phyloP scores from a whole-genome alignment of 37 sponge, comb jelly and placozoan genomes.

The Spongilla lacustris region DNA sequence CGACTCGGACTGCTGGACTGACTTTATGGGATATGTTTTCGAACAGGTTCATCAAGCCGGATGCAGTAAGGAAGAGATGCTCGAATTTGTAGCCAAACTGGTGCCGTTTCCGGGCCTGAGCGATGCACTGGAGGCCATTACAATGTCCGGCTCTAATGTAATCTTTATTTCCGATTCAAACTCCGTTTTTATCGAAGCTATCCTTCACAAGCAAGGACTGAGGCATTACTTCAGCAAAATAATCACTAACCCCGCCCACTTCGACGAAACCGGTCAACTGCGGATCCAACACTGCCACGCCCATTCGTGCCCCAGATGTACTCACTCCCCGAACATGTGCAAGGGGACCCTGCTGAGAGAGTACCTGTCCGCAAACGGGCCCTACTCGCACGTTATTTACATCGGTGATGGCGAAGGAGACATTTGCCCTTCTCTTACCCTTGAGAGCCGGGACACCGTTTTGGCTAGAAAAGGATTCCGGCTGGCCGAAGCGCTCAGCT shows the following conservation, averaged over 20 bases:
- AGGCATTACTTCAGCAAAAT: slow-evolving; percentile 21
- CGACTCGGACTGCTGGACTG: slow-evolving; percentile 61
- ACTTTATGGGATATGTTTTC: slow-evolving; percentile 56
- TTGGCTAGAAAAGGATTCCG: slow-evolving; percentile 70
- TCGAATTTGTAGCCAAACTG: slow-evolving; percentile 42
- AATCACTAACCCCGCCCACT: slow-evolving; percentile 75
- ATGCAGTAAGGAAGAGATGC: not conserved
- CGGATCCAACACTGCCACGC: slow-evolving; percentile 45
- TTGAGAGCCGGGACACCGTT: slow-evolving; percentile 51
- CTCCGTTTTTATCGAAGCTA: slow-evolving; percentile 61
- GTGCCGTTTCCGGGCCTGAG: slow-evolving; percentile 12
- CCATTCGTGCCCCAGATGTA: slow-evolving; percentile 58
- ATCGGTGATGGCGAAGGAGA: slow-evolving; percentile 79
- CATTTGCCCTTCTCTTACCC: slow-evolving; percentile 47
- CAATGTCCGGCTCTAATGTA: slow-evolving; percentile 11
- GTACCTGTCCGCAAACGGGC: not conserved
- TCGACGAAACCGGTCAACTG: slow-evolving; percentile 56
- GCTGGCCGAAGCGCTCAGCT: slow-evolving; percentile 29
- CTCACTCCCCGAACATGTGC: slow-evolving; percentile 72
- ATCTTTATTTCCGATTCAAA: slow-evolving; percentile 84
- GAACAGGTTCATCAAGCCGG: slow-evolving; percentile 24
- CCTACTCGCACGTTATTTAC: slow-evolving; percentile 60
- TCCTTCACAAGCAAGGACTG: slow-evolving; percentile 62
- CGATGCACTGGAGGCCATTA: slow-evolving; percentile 17
- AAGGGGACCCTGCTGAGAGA: slow-evolving; percentile 63